A percentile compares a stretch with the other conserved stretches of the same genome.
Evolutionary conservation across 1,140 invertebrate species (phyloP).

Genomic region (Brachionus asplanchnoidis): DNA sequence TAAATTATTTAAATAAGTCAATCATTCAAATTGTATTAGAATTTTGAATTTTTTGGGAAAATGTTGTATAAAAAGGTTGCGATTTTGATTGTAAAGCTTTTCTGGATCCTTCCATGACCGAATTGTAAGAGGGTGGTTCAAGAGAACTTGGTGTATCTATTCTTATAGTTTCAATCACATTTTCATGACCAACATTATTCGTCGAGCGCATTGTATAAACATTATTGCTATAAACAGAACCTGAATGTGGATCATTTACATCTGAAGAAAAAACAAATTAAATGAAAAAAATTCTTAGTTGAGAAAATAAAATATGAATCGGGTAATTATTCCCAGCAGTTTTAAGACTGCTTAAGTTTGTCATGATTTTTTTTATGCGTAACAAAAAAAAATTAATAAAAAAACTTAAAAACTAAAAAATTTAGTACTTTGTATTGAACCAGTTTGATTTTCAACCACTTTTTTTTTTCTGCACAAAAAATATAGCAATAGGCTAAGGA

Average conservation of each 20-base stretch:
- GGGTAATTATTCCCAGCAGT: no score
- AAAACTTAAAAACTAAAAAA: background rate
- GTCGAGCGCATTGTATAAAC: background rate
- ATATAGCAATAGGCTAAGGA: background rate
- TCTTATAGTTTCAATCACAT: background rate
- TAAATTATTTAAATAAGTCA: background rate
- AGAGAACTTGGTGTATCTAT: background rate
- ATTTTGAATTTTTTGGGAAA: background rate
- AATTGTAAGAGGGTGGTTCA: background rate
- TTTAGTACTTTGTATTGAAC: background rate
- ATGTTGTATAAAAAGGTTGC: background rate
- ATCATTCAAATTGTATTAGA: background rate
- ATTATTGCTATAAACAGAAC: background rate
- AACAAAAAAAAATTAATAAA: no score
- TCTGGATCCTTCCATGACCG: background rate
- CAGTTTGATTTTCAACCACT: background rate
- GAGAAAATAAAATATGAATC: background rate
- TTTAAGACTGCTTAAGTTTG: no score
- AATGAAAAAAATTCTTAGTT: background rate
- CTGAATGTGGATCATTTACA: background rate
- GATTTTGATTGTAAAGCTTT: background rate
- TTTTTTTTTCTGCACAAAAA: background rate
- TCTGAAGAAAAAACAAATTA: background rate
- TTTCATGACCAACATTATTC: background rate
- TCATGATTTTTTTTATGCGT: no score